These are phyloP conservation scores for Clostera curtula DNA, from an alignment of 2,888 invertebrate species.

Conservation along the genomic window DNA sequence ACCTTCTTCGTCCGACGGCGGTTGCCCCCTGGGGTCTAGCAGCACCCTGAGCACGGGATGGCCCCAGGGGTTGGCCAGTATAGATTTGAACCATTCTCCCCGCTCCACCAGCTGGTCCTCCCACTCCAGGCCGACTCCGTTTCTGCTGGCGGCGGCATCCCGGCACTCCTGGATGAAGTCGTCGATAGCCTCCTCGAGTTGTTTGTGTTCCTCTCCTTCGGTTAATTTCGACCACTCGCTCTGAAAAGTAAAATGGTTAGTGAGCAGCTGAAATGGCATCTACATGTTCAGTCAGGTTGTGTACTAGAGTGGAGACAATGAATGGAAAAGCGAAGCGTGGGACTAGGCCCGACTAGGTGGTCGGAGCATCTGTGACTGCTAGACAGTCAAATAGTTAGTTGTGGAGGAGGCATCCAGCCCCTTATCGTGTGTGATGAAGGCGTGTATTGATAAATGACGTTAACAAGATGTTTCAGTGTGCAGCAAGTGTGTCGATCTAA, in stretches of 20 bases:
- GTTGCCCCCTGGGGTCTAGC: conserved; percentile 70
- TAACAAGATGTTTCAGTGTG: too few species aligned
- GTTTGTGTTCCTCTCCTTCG: conserved; percentile 38
- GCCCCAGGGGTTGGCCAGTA: conserved; percentile 70
- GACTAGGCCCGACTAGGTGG: too few species aligned
- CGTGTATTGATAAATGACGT: too few species aligned
- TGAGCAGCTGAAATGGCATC: too few species aligned
- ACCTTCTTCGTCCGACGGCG: conserved; percentile 51
- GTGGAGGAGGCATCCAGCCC: too few species aligned
- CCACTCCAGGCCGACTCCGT: conserved; percentile 45
- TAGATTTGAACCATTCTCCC: conserved; percentile 73
- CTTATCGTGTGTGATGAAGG: too few species aligned
- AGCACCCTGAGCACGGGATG: conserved; percentile 71
- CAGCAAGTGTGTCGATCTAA: too few species aligned
- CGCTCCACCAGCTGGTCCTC: conserved; percentile 61
- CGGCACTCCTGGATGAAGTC: conserved; percentile 47
- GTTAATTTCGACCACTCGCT: conserved; percentile 55
- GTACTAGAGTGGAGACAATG: too few species aligned
- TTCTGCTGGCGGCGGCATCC: conserved; percentile 38
- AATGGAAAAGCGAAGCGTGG: too few species aligned
- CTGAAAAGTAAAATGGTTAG: conserved; percentile 31
- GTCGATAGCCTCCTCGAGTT: conserved; percentile 43
- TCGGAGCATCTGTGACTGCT: too few species aligned
- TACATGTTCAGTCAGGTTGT: too few species aligned
- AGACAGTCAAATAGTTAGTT: too few species aligned